Evolutionary conservation across 2,888 invertebrate species (phyloP), one percentile per base, ranked within the genome.

Genomic region (Phortica okadai): DNA sequence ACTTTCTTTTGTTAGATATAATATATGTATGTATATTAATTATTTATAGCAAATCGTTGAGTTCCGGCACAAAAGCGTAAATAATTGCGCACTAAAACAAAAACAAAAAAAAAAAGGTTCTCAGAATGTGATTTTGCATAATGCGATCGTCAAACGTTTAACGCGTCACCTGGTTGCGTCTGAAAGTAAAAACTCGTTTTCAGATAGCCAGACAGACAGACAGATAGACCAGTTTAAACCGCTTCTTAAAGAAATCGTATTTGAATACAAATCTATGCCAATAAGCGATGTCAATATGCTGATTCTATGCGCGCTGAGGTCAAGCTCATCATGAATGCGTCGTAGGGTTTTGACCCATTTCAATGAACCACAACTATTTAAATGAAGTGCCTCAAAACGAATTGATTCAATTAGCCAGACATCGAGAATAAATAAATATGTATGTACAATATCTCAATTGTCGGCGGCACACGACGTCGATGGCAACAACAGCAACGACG

Each of bases 101-200:
- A 72, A 69, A 76, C 41, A 74, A 70, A 59, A 73, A 8, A 8
- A 72, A 66, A 76, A 73, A 81, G 69, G 81, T 76, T 73, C 70
- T 21, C 76, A 7, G 69, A 79, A 79, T 72, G 50, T 69, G 77
- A 75, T 50, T 11, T 50, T 50, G 50, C 50, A 50, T 50, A 50
- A 11, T 50, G 14, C 50, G 50, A 11, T 14, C 2, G 14, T 50
- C 21, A 50, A 50, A 6, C 50, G 3, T 50, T 50, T 4, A 58
- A 80, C 75, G 75, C 75, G 74, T 82, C 72, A 70, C 41, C 72
- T 62, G 42, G 14, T 69, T 25, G 75, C 75, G 78, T 82, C 76
- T 79, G 81, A 78, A 82, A 76, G 14, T 82, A 11, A 50, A 50
- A 50, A 50, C 50, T 50, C 50, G 50, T 50, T 50, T 50, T 50